Percentiles rank a stretch among this genome's conserved stretches.
Evolutionary conservation across 2,113 vertebrate species (phyloP).

Genomic region (Meriones unguiculatus): DNA sequence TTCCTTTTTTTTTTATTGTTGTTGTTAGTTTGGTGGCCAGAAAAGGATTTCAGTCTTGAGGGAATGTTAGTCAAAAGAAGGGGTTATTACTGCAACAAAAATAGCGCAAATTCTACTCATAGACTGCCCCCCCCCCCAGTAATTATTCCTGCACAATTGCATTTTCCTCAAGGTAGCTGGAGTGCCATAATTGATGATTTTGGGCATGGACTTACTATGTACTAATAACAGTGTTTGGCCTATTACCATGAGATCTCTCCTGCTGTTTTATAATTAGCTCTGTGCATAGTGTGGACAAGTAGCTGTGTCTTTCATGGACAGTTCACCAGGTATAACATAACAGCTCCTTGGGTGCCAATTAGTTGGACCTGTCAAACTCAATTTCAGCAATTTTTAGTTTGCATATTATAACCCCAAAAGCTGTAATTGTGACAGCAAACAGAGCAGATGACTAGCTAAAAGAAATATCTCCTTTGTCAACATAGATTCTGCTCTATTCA

Average conservation of each 20-base stretch:
- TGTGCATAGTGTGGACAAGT: conserved; percentile 68
- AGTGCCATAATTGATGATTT: conserved; percentile 71
- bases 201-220: conserved; percentile 71
- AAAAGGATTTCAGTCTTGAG: conserved; percentile 16
- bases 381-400: conserved; percentile 74
- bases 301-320: conserved; percentile 55
- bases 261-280: conserved; percentile 76
- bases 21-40: conserved; percentile 12
- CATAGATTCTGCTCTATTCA: conserved; percentile 35
- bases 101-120: conserved; percentile 23
- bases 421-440: conserved; percentile 60
- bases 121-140: neutral
- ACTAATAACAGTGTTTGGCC: conserved; percentile 64
- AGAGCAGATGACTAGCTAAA: conserved; percentile 36
- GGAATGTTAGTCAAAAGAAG: conserved; percentile 13
- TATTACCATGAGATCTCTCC: conserved; percentile 67
- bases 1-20: conserved; percentile 25
- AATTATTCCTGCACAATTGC: conserved; percentile 35
- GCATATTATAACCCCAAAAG: conserved; percentile 63
- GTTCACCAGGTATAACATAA: conserved; percentile 76
- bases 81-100: conserved; percentile 64
- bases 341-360: conserved; percentile 80
- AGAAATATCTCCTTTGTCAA: conserved; percentile 47
- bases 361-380: conserved; percentile 73
- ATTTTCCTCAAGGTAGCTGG: conserved; percentile 64